These are phyloP conservation scores for Callithrix jacchus DNA, from an alignment of 2,113 vertebrate species.

Conservation along the genomic window DNA sequence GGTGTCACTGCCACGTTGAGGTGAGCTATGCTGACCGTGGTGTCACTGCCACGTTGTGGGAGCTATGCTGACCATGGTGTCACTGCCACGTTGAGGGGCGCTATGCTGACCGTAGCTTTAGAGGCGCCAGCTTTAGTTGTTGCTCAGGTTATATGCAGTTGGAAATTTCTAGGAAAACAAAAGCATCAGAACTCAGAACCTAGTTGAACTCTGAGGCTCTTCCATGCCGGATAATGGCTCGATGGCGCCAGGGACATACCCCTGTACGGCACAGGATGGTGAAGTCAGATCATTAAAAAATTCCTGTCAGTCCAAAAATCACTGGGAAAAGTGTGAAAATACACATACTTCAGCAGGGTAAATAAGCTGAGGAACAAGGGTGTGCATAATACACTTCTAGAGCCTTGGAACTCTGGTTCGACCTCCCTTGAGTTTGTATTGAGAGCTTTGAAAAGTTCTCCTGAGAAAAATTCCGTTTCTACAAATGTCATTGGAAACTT, in stretches of 20 bases:
- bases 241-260: neutral
- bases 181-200: neutral
- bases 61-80: too few species aligned
- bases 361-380: neutral
- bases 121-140: neutral
- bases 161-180: neutral
- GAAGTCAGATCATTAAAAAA: neutral
- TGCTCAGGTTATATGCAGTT: neutral
- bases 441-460: neutral
- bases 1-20: too few species aligned
- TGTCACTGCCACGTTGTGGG: too few species aligned
- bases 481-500: neutral
- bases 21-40: too few species aligned
- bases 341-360: neutral
- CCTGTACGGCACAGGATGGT: accelerated
- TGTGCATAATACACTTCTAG: accelerated
- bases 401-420: neutral
- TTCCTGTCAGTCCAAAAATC: neutral
- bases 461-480: neutral
- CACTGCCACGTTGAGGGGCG: neutral
- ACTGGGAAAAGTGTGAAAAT: neutral
- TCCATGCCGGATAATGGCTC: too few species aligned
- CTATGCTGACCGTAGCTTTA: too few species aligned
- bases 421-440: neutral
- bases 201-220: neutral